Percentiles rank a stretch among this genome's conserved stretches.
Conservation (phyloP, 1,140 invertebrate genomes). For the Sitophilus oryzae region DNA sequence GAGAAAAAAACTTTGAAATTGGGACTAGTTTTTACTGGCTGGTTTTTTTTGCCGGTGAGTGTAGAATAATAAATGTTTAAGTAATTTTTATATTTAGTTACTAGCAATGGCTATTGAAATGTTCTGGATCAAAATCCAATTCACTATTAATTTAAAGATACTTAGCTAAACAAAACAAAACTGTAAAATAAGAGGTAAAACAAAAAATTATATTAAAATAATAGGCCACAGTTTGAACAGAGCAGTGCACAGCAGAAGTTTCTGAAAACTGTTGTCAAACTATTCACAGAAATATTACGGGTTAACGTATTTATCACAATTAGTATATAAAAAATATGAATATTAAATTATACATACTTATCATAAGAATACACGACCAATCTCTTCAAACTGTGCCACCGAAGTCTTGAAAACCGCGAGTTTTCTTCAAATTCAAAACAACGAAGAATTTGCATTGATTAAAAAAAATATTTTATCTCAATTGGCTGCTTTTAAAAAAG, state of each 20-base stretch:
- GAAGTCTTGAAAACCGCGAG: background rate
- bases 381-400: background rate
- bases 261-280: no score
- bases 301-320: no score
- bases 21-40: no score
- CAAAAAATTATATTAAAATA: background rate
- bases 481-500: constrained; percentile 21
- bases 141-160: background rate
- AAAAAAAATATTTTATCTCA: constrained; percentile 7
- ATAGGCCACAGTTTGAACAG: background rate
- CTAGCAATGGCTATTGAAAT: no score
- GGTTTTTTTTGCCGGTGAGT: no score
- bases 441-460: background rate
- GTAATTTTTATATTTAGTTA: no score
- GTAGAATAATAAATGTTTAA: no score
- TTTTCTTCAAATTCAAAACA: background rate
- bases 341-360: no score
- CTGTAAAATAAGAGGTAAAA: background rate
- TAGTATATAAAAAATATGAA: no score
- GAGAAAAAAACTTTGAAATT: no score
- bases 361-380: background rate
- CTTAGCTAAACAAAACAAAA: background rate
- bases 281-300: no score
- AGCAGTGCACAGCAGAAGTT: no score
- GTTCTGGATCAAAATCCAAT: background rate